These are phyloP conservation scores for Pristionchus japonicus DNA, from an alignment of 2,888 invertebrate genomes.

Conservation along the genomic window DNA sequence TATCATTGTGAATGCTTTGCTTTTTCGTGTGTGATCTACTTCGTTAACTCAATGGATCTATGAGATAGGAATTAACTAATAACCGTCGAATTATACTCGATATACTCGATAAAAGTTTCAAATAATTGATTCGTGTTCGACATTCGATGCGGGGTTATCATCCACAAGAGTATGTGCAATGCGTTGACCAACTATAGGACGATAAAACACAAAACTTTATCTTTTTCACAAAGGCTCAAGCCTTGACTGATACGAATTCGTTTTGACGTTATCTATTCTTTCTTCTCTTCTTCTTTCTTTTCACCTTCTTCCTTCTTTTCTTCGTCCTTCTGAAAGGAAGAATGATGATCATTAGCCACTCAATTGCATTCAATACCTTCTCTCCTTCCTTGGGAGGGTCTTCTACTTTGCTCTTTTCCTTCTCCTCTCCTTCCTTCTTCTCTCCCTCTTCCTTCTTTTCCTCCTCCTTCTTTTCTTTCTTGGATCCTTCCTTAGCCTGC, in stretches of 20 bases:
- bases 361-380: not conserved
- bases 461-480: constrained; percentile 4
- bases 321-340: not conserved
- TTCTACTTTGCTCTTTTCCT: constrained; percentile 10
- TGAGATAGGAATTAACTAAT: constrained; percentile 34
- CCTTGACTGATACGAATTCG: not conserved
- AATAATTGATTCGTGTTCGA: not conserved
- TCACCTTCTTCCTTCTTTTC: constrained; percentile 20
- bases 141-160: not conserved
- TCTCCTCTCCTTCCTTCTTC: constrained; percentile 18
- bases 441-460: constrained; percentile 25
- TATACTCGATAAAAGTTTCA: not conserved
- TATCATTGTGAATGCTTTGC: constrained; percentile 30
- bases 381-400: constrained; percentile 3
- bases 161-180: not conserved
- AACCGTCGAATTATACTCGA: not conserved
- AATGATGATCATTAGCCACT: not conserved
- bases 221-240: not conserved
- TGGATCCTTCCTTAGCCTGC: constrained; percentile 1
- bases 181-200: not conserved
- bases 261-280: not conserved
- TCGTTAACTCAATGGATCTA: not conserved
- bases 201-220: constrained; percentile 24
- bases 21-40: constrained; percentile 7
- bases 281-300: constrained; percentile 23